Base-by-base conservation (phyloP, 2,888 invertebrate genomes). In the Drosophila monieri region DNA sequence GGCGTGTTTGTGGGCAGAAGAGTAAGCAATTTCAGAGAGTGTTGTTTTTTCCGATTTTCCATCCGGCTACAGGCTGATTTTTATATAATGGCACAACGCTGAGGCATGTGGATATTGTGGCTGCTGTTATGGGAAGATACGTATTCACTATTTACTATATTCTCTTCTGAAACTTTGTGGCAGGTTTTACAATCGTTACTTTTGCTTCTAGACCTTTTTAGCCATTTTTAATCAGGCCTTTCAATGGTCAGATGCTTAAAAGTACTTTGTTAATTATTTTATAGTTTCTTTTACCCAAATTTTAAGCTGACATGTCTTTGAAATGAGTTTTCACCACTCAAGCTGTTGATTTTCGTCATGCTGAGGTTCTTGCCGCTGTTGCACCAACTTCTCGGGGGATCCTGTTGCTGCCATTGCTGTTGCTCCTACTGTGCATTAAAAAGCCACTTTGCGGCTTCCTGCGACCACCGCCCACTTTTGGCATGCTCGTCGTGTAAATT, bases 381-480 rank as follows among this genome's bases (percentile, higher is more conserved):
- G 58, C 37, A 56, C 55, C 35, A 54, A 44, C 60, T 27, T 53
- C 52, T 52, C 51, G 21, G 51, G 44, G 67, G 67, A 12, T 83
- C 51, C 64, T 76, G 83, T 49, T 65, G 52, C 44, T 58, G 23
- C 56, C 65, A 44, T 47, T 46, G 52, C 41, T 52, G 35, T 30
- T 41, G 58, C 77, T 60, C 78, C 84, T 69, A 80, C 78, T 86
- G 86, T 86, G 81, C 81, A 86, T 86, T 81, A 86, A 81, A 81
- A 81, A 86, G 86, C 81, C 81, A 81, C 81, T 81, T 81, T 81
- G 81, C 69, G 84, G 86, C 80, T 81, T 81, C 81, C 81, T 86
- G 81, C 74, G 78, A 80, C 77, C 79, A 79, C 75, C 86, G 80
- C 86, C 81, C 72, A 64, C 62, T 64, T 64, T 46, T 51, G 64